A percentile compares a stretch with the other conserved stretches of the same genome.
phyloP scores from a whole-genome alignment of 2,797 vertebrate genomes.

The Megalops cyprinoides region DNA sequence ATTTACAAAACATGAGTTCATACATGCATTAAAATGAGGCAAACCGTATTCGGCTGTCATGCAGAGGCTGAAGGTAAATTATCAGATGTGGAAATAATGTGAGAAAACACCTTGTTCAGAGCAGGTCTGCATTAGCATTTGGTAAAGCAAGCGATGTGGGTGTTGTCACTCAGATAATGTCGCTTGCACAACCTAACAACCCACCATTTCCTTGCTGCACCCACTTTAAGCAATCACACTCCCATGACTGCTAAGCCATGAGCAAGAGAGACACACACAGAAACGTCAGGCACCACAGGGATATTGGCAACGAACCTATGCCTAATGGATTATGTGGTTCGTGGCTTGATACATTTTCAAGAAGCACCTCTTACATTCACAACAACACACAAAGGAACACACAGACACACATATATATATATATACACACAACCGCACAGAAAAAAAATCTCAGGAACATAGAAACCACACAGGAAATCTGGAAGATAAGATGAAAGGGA shows the following conservation, averaged over 20 bases:
- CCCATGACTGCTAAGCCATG: neutral
- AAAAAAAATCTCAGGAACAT: conserved; percentile 1
- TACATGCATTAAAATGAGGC: neutral
- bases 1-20: neutral
- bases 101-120: neutral
- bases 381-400: neutral
- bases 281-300: neutral
- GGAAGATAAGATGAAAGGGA: neutral
- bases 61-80: neutral
- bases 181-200: conserved; percentile 29
- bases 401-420: neutral
- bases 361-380: neutral
- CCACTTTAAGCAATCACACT: conserved; percentile 3
- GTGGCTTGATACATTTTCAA: neutral
- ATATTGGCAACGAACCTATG: neutral
- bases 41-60: neutral
- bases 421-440: neutral
- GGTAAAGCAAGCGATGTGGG: neutral
- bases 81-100: conserved; percentile 1
- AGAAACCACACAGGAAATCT: neutral
- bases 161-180: neutral
- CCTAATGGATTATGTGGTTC: neutral
- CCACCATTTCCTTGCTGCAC: neutral
- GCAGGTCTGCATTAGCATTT: neutral
- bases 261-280: neutral